phyloP scores from a whole-genome alignment of 92 coral and sea anemone species.

The Paramuricea clavata region DNA sequence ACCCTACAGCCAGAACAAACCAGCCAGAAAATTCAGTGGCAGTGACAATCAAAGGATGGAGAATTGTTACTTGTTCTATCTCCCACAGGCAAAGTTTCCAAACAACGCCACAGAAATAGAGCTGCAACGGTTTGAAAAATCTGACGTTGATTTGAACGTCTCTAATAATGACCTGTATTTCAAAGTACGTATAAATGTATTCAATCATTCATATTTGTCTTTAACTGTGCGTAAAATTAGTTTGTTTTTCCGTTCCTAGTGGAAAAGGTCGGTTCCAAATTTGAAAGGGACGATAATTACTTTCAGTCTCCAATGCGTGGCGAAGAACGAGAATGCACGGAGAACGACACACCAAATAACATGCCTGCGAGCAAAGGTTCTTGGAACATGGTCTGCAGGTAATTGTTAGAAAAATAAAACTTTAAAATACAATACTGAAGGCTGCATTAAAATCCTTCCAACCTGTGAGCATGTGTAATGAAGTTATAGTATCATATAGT shows the following conservation, averaged over 20 bases:
- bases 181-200: not conserved
- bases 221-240: not conserved
- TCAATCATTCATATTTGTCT: too few species aligned
- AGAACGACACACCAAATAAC: too few species aligned
- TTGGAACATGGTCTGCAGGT: conserved; percentile 28
- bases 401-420: too few species aligned
- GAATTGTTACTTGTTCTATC: not conserved
- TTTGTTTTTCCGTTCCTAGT: not conserved
- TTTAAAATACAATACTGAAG: too few species aligned
- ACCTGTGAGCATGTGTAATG: too few species aligned
- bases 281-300: conserved; percentile 26
- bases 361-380: conserved; percentile 36
- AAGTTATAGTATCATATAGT: too few species aligned
- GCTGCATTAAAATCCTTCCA: too few species aligned
- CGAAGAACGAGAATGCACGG: too few species aligned
- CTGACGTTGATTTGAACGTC: not conserved
- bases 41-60: not conserved
- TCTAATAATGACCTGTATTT: not conserved
- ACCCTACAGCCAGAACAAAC: not conserved
- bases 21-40: not conserved
- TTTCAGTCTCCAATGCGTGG: not conserved
- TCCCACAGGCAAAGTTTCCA: conserved; percentile 25
- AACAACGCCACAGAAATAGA: conserved; percentile 2
- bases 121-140: not conserved
- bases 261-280: conserved; percentile 21